Percentiles rank a stretch among this genome's conserved stretches.
Conservation (phyloP, 1,140 invertebrate genomes). For the Neodiprion pinetum region DNA sequence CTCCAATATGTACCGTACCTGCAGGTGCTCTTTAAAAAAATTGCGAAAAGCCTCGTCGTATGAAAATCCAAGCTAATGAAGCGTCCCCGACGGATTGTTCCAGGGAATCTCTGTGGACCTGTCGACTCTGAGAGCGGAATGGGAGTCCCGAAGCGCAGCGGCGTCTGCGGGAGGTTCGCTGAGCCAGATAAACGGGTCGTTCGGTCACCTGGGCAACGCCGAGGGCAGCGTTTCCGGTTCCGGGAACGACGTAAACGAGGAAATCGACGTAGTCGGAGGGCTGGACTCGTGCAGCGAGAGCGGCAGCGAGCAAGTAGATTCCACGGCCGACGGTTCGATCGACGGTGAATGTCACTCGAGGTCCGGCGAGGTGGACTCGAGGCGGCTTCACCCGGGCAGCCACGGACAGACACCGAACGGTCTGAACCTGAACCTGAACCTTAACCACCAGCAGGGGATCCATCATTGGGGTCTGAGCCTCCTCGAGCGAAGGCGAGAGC, state of each 20-base stretch:
- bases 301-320: slow-evolving; percentile 67
- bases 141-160: slow-evolving; percentile 73
- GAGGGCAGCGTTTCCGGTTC: slow-evolving; percentile 72
- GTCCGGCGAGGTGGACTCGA: slow-evolving; percentile 12
- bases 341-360: slow-evolving; percentile 59
- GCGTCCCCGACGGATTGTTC: too few species aligned
- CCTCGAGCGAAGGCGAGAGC: slow-evolving; percentile 52
- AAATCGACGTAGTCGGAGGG: slow-evolving; percentile 80
- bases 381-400: slow-evolving; percentile 49
- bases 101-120: slow-evolving; percentile 85
- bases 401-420: slow-evolving; percentile 48
- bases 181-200: slow-evolving; percentile 40
- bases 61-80: neutral
- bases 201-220: slow-evolving; percentile 60
- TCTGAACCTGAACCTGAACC: slow-evolving; percentile 40
- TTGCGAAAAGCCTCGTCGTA: slow-evolving; percentile 5
- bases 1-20: too few species aligned
- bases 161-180: slow-evolving; percentile 43
- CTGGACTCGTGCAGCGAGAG: slow-evolving; percentile 66
- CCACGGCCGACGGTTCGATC: slow-evolving; percentile 68
- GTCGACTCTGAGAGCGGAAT: slow-evolving; percentile 78
- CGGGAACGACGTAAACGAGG: slow-evolving; percentile 75
- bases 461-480: slow-evolving; percentile 56
- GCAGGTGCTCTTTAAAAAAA: neutral
- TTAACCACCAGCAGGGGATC: slow-evolving; percentile 59